Base-by-base conservation (phyloP, 37 sponge, comb jelly and placozoan species). In the Spongilla lacustris region DNA sequence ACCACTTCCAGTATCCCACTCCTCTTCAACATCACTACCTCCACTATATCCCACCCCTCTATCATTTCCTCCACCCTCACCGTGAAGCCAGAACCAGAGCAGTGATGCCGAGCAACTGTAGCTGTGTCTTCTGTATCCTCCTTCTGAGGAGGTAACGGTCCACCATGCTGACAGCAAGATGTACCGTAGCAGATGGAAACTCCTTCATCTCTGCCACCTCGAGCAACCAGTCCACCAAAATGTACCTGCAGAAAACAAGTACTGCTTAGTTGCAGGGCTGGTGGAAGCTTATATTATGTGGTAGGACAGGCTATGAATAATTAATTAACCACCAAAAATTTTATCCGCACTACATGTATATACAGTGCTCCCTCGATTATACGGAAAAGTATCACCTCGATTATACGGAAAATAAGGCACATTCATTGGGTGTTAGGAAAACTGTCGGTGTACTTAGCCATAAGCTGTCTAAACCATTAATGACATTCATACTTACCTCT, bases 171-270 rank as follows among this genome's bases (percentile, higher is more conserved):
- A 96, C 80, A 8, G 94, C 94, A 27, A 86, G 34, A 73, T 93
- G 94, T 23, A 93, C 79, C 9, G 85, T 86, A 3, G 28, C 37
- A 3, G 90, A 46, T 11, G 94, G 50, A 69, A 94, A 91, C 23
- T 71, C 74, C 81, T 96, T 96, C 94, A 93, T 91, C 50, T 90
- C 87, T 0, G 89, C 79, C 69, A 96, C 94, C 79, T 96, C 96
- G 73, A 90, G 37, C 66, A 96, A 6, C 96, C 96, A 96, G 76
- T 96, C 96, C n/a, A 93, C 50, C n/a, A 93, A 67, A 37, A 96
- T 96, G 87, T 87, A 96, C 69, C 96, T 96, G 77, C 12, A 75
- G 38, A 46, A 26, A 41, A 84, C 67, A 81, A 46, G 35, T 28
- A 29, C 25, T 28, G 28, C 25, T 5, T 28, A 69, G 27, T 29